Evolutionary conservation across 2,797 vertebrate genomes (phyloP).

Genomic region (Crypturellus tataupa): DNA sequence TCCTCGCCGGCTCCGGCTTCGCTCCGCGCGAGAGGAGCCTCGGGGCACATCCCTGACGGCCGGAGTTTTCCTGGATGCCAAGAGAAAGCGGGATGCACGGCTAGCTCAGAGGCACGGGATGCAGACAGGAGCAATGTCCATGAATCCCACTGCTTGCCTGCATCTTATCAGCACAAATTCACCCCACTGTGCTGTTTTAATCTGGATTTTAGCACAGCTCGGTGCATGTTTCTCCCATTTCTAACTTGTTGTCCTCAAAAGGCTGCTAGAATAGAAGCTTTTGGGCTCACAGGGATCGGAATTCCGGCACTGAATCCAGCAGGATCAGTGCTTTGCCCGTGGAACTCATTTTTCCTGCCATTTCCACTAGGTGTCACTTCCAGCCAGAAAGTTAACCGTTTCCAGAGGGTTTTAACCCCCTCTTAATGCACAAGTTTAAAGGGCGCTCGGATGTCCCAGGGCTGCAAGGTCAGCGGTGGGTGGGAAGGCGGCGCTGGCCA

Average conservation of each 20-base stretch:
- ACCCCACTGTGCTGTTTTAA: neutral
- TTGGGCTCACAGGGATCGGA: neutral
- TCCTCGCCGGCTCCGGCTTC: neutral
- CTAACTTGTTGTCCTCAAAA: neutral
- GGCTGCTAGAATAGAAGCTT: neutral
- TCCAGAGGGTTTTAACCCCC: neutral
- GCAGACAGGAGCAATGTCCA: fast-evolving
- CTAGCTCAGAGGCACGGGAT: neutral
- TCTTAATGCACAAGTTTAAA: neutral
- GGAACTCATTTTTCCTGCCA: neutral
- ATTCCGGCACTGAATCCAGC: neutral
- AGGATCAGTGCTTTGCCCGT: neutral
- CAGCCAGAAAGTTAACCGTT: slow-evolving; percentile 17
- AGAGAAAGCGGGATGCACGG: neutral
- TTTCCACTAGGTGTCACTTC: slow-evolving; percentile 76
- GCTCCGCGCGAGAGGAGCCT: neutral
- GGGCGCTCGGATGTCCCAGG: fast-evolving
- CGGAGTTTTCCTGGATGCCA: neutral
- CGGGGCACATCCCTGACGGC: neutral
- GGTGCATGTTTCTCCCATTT: fast-evolving
- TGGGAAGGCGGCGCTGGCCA: neutral
- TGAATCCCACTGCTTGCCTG: neutral
- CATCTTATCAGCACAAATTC: neutral
- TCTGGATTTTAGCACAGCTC: fast-evolving
- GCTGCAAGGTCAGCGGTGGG: too few species aligned